These are phyloP conservation scores for Molossus alvarezi DNA, from an alignment of 2,797 vertebrate species.

Conservation along the genomic window DNA sequence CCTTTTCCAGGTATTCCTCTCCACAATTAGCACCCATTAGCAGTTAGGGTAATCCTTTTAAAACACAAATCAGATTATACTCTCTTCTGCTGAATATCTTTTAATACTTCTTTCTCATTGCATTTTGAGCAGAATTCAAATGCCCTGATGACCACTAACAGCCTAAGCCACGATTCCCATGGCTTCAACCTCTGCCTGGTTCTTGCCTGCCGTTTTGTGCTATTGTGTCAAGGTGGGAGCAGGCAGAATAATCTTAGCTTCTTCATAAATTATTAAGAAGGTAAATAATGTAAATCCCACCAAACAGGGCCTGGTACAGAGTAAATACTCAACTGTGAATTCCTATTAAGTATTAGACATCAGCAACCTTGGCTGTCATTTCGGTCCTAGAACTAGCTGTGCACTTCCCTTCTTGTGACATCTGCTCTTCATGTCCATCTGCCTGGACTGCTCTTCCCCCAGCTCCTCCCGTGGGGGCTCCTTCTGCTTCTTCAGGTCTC, in stretches of 20 bases:
- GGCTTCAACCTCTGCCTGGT: neutral
- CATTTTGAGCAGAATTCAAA: constrained; percentile 6
- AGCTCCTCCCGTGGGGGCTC: neutral
- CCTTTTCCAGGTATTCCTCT: neutral
- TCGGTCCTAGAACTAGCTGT: neutral
- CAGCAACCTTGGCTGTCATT: neutral
- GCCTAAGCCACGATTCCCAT: neutral
- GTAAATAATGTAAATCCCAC: neutral
- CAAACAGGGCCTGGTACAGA: neutral
- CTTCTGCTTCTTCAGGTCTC: neutral
- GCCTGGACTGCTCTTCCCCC: neutral
- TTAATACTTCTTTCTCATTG: neutral
- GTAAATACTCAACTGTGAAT: neutral
- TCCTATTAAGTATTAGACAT: neutral
- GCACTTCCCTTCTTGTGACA: neutral
- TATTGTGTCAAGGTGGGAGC: neutral
- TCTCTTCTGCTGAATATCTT: neutral
- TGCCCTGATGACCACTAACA: neutral
- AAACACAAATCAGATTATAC: neutral
- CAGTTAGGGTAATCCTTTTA: neutral
- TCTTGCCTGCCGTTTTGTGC: neutral
- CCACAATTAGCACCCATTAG: neutral
- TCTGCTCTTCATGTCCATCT: neutral
- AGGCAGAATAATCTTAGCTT: neutral
- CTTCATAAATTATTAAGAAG: neutral